Conservation (phyloP, 2,797 vertebrate genomes). For the Lutra lutra region DNA sequence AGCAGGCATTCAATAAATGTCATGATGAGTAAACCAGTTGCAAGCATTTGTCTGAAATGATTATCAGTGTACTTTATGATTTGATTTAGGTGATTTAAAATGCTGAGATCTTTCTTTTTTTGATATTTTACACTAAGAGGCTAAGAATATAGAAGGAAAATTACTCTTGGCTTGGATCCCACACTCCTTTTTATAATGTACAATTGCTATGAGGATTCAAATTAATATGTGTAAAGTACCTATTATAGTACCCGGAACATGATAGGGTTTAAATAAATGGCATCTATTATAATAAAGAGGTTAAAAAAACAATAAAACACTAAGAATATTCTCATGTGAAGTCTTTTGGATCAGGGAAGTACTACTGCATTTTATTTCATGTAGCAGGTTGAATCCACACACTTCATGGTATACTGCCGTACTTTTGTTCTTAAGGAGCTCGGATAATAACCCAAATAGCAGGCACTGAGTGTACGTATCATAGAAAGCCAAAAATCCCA, state of each 20-base stretch:
- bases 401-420: not conserved
- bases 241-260: not conserved
- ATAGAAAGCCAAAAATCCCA: not conserved
- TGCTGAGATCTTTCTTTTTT: not conserved
- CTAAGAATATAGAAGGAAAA: not conserved
- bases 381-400: not conserved
- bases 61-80: not conserved
- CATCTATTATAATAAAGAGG: not conserved
- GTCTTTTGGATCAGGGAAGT: not conserved
- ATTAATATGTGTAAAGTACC: not conserved
- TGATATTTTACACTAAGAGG: not conserved
- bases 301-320: not conserved
- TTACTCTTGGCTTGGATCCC: not conserved
- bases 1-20: not conserved
- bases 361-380: not conserved
- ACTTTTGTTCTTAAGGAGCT: not conserved
- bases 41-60: not conserved
- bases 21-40: not conserved
- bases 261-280: constrained; percentile 7
- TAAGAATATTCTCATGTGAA: not conserved
- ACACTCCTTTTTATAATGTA: not conserved
- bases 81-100: not conserved
- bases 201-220: not conserved
- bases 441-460: not conserved
- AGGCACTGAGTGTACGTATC: not conserved